phyloP scores from a whole-genome alignment of 1,140 invertebrate genomes.

The Drosophila biarmipes region DNA sequence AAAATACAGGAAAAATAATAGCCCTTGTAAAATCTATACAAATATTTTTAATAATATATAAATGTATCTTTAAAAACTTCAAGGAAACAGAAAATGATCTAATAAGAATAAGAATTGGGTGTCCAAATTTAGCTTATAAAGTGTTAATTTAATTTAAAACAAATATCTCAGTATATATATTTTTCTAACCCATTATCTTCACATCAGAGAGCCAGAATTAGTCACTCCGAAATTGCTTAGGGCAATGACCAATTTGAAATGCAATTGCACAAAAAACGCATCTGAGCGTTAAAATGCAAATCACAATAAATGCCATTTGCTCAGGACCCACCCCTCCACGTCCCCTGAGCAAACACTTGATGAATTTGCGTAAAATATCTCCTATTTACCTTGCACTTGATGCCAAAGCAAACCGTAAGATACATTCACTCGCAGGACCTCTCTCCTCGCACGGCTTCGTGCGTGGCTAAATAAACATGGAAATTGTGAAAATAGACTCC shows the following conservation, averaged over 20 bases:
- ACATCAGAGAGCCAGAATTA: background rate
- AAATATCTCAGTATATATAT: too few relatives aligned
- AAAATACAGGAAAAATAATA: too few relatives aligned
- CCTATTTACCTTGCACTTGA: slow-evolving; percentile 82
- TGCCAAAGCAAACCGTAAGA: slow-evolving; percentile 74
- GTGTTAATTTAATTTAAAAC: too few relatives aligned
- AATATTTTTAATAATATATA: too few relatives aligned
- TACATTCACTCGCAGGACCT: slow-evolving; percentile 38
- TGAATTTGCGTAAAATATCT: slow-evolving; percentile 82
- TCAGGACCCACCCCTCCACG: slow-evolving; percentile 1
- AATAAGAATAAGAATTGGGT: too few relatives aligned
- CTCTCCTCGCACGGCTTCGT: slow-evolving; percentile 29
- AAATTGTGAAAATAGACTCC: slow-evolving; percentile 77
- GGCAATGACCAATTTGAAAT: slow-evolving; percentile 60
- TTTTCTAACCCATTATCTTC: too few relatives aligned
- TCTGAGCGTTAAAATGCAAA: slow-evolving; percentile 81
- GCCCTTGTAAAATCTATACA: too few relatives aligned
- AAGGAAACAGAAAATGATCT: too few relatives aligned
- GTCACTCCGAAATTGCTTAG: slow-evolving; percentile 2
- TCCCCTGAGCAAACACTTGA: slow-evolving; percentile 66
- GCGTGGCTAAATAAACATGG: slow-evolving; percentile 75
- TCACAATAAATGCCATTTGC: slow-evolving; percentile 73
- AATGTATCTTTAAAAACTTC: too few relatives aligned
- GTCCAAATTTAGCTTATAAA: too few relatives aligned
- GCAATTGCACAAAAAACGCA: slow-evolving; percentile 67